Conservation (phyloP, 2,888 invertebrate species). For the Onthophagus sagittarius region DNA sequence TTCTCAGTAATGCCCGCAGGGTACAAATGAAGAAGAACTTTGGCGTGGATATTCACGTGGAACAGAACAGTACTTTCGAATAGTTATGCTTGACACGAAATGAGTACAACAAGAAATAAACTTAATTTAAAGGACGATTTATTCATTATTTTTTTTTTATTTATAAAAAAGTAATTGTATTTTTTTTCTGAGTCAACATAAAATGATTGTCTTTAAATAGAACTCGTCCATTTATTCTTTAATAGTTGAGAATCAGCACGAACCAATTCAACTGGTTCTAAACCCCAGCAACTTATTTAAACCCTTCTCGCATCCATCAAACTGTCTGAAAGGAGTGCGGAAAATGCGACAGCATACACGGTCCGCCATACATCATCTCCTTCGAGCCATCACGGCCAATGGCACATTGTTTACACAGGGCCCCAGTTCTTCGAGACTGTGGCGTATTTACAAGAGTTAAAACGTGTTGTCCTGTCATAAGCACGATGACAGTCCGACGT, state of each 20-base stretch:
- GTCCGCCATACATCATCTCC: slow-evolving; percentile 5
- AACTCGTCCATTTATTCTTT: no score
- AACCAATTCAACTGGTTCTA: not conserved
- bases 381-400: not conserved
- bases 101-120: not conserved
- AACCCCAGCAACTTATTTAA: not conserved
- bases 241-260: not conserved
- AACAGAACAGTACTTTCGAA: not conserved
- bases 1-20: slow-evolving; percentile 24
- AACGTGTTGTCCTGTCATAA: slow-evolving; percentile 9
- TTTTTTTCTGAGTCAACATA: no score
- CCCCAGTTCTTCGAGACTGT: not conserved
- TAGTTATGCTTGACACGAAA: not conserved
- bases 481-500: slow-evolving; percentile 8
- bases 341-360: not conserved
- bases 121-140: no score
- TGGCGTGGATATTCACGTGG: slow-evolving; percentile 13
- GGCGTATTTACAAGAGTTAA: slow-evolving; percentile 1
- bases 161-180: no score
- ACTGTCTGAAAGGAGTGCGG: not conserved
- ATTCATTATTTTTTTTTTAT: no score
- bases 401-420: slow-evolving; percentile 10
- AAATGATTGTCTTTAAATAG: no score
- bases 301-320: not conserved
- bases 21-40: slow-evolving; percentile 22